Percentiles rank a stretch among this genome's conserved stretches.
Evolutionary conservation across 2,113 vertebrate species (phyloP).

Genomic region (Brachionichthys hirsutus): DNA sequence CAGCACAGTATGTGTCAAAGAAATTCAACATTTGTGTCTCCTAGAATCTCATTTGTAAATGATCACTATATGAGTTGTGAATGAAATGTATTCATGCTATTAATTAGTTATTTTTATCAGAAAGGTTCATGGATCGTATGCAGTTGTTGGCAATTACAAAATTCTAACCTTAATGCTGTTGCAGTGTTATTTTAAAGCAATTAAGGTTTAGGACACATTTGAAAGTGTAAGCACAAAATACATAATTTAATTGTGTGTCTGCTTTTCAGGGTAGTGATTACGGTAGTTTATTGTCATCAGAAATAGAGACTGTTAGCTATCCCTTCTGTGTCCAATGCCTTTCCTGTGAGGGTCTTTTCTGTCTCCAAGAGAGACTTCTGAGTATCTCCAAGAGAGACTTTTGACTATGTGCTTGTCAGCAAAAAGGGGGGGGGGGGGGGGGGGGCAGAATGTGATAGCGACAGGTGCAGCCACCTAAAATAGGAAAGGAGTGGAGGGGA

Average conservation of each 20-base stretch:
- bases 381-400: slow-evolving; percentile 64
- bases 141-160: not conserved
- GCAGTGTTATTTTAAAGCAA: not conserved
- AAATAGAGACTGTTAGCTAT: not conserved
- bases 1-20: slow-evolving; percentile 3
- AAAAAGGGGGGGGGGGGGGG: slow-evolving; percentile 72
- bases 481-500: slow-evolving; percentile 61
- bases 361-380: slow-evolving; percentile 50
- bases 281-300: not conserved
- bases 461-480: slow-evolving; percentile 81
- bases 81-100: not conserved
- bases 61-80: not conserved
- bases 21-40: not conserved
- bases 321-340: not conserved
- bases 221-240: not conserved
- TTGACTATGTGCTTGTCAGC: slow-evolving; percentile 79
- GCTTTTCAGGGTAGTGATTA: not conserved
- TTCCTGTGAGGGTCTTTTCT: slow-evolving; percentile 21
- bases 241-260: not conserved
- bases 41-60: slow-evolving; percentile 3
- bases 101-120: not conserved
- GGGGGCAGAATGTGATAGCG: slow-evolving; percentile 80
- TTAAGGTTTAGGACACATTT: not conserved
- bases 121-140: not conserved
- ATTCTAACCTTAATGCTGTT: not conserved